Base-by-base conservation (phyloP, 2,797 vertebrate species). In the Antrozous pallidus region DNA sequence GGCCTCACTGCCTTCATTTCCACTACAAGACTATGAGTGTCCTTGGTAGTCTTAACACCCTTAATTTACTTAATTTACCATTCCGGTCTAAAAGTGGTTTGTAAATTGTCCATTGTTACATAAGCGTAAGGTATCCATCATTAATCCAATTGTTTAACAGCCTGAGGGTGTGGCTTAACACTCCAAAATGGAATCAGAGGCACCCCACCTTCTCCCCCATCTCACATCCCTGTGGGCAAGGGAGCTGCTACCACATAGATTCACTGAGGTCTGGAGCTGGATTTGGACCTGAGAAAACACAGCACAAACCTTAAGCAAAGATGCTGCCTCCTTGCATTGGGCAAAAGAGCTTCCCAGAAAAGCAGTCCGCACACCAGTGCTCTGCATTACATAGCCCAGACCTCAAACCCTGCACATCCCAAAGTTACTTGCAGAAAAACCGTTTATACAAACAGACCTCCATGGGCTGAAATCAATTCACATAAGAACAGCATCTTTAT, bases 381-480 rank as follows among this genome's bases (percentile, higher is more conserved):
- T 16, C n/a, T 6, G 12, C 56, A 22, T 40, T 51, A 13, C 5
- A 12, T 8, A 61, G 13, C 0, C 20, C 86, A 90, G 75, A 33
- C 16, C 87, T 83, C 90, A 54, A 95, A 94, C 56, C 6, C 10
- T 49, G 40, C 83, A n/a, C 40, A 42, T 74, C 92, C 70, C 69
- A 75, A 94, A 94, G 54, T 70, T 20, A 0, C 85, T 80, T 33
- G n/a, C 75, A 79, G 73, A 94, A 96, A 94, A 91, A 54, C 38
- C 63, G 2, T 80, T 94, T 56, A 79, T 61, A 56, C 94, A 96
- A 97, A 49, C 31, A 96, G 77, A 80, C 1, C 14, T 82, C 92
- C 77, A 58, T 54, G 56, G 42, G 42, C 63, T 95, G 82, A 84
- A 96, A 95, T 38, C 88, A 33, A 77, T 94, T 89, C 77, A 74